These are phyloP conservation scores for Tanytarsus gracilentus DNA, from an alignment of 2,888 invertebrate genomes.

Conservation along the genomic window DNA sequence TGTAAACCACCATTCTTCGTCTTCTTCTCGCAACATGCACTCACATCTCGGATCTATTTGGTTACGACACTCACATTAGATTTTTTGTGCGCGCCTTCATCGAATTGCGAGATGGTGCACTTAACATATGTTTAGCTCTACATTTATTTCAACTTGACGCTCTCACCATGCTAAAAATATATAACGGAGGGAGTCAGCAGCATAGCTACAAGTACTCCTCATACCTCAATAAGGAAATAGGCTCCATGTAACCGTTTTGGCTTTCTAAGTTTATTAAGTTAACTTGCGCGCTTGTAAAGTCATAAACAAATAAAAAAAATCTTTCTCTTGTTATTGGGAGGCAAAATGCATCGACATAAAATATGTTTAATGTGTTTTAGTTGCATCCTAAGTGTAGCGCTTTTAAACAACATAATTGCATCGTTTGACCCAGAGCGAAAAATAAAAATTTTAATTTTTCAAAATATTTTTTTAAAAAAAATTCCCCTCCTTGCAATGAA, in stretches of 20 bases:
- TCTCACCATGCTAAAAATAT: background rate
- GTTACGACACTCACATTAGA: constrained; percentile 18
- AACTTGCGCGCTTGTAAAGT: background rate
- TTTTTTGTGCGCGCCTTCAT: constrained; percentile 8
- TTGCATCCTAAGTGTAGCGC: constrained; percentile 16
- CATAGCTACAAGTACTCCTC: constrained; percentile 4
- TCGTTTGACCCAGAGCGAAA: too few relatives aligned
- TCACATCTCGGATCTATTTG: background rate
- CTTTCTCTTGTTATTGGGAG: background rate
- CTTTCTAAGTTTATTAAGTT: background rate
- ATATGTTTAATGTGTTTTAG: background rate
- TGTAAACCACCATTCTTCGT: constrained; percentile 23
- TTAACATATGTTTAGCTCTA: constrained; percentile 19
- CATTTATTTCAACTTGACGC: constrained; percentile 1
- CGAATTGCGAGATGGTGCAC: constrained; percentile 18
- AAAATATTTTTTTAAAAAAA: too few relatives aligned
- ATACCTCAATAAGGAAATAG: constrained; percentile 14
- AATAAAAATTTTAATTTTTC: too few relatives aligned
- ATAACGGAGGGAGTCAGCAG: background rate
- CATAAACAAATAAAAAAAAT: constrained; percentile 3
- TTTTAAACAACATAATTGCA: constrained; percentile 19
- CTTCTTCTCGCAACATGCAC: background rate
- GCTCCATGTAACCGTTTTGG: constrained; percentile 2
- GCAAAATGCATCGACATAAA: background rate
- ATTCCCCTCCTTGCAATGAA: too few relatives aligned